Evolutionary conservation across 2,888 invertebrate species (phyloP).

Genomic region (Podotricha telesiphe): DNA sequence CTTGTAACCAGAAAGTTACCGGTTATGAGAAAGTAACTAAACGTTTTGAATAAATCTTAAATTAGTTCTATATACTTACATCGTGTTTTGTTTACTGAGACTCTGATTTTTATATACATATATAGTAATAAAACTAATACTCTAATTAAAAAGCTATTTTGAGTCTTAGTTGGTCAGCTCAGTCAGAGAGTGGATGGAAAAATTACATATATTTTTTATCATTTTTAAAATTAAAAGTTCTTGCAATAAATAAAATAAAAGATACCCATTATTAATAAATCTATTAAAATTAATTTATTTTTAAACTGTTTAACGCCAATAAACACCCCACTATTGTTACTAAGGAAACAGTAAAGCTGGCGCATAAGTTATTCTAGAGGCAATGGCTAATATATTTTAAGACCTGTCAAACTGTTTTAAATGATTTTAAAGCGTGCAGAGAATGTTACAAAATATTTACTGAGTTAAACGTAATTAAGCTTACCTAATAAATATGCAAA

Average conservation of each 20-base stretch:
- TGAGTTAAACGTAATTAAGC: slow-evolving; percentile 18
- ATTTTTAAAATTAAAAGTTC: too few species aligned
- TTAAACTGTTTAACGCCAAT: slow-evolving; percentile 5
- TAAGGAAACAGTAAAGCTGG: slow-evolving; percentile 18
- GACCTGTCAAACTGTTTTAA: slow-evolving; percentile 42
- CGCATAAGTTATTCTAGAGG: slow-evolving; percentile 36
- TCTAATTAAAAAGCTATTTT: too few species aligned
- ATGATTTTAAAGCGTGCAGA: slow-evolving; percentile 34
- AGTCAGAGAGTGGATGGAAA: too few species aligned
- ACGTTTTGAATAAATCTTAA: background rate
- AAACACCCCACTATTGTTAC: background rate
- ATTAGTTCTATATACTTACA: background rate
- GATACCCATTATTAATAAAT: too few species aligned
- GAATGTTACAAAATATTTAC: slow-evolving; percentile 31
- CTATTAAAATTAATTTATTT: background rate
- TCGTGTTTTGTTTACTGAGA: too few species aligned
- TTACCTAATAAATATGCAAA: slow-evolving; percentile 15
- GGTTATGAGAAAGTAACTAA: background rate
- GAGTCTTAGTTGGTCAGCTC: too few species aligned
- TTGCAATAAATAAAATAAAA: too few species aligned
- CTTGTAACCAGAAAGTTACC: background rate
- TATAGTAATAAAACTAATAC: too few species aligned
- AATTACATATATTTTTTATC: too few species aligned
- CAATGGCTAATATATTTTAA: slow-evolving; percentile 41
- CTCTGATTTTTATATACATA: too few species aligned